These are phyloP conservation scores for Pterois miles DNA, from an alignment of 2,797 vertebrate genomes.

Conservation along the genomic window DNA sequence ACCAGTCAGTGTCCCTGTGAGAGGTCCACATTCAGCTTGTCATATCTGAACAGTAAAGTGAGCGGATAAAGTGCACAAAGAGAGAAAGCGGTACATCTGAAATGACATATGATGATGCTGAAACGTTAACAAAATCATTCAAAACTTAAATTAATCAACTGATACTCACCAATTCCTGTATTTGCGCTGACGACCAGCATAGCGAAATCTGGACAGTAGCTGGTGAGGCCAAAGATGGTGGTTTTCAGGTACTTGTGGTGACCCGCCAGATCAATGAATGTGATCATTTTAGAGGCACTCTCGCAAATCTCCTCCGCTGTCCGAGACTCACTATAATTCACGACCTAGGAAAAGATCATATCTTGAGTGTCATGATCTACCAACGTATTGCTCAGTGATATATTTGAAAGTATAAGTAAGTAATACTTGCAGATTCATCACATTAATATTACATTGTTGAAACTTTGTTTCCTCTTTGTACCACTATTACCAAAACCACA, in stretches of 20 bases:
- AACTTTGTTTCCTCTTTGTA: background rate
- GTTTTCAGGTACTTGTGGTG: constrained; percentile 99
- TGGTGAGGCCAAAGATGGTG: constrained; percentile 98
- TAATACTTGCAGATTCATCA: background rate
- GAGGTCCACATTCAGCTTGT: background rate
- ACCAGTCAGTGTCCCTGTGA: background rate
- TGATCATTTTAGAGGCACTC: constrained; percentile 99
- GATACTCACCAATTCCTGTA: constrained; percentile 93
- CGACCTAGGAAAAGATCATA: constrained; percentile 82
- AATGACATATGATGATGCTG: background rate
- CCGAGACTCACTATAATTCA: constrained; percentile 98
- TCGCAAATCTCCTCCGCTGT: constrained; percentile 98
- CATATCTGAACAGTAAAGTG: background rate
- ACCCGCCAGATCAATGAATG: constrained; percentile 97
- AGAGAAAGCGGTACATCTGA: background rate
- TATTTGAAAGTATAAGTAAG: background rate
- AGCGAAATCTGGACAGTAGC: constrained; percentile 98
- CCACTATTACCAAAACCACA: background rate
- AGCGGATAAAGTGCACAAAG: background rate
- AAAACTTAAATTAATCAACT: background rate
- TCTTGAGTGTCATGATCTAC: background rate
- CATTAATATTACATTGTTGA: background rate
- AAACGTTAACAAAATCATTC: background rate
- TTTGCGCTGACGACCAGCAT: constrained; percentile 98
- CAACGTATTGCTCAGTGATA: background rate